phyloP scores from a whole-genome alignment of 1,140 invertebrate genomes.

The Sitobion miscanthi region DNA sequence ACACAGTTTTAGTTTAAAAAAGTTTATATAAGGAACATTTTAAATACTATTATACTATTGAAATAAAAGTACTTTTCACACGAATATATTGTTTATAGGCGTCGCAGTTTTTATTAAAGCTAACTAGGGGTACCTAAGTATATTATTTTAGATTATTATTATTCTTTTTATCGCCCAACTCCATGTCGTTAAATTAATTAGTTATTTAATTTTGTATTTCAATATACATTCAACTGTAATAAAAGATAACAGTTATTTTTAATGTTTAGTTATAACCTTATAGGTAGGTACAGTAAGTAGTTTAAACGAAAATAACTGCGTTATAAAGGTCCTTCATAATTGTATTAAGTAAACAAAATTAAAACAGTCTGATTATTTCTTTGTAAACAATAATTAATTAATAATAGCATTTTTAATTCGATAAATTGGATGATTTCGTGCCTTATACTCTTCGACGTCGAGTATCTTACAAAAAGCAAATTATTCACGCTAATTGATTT shows the following conservation, averaged over 20 bases:
- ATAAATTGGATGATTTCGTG: not conserved
- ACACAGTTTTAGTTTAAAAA: not conserved
- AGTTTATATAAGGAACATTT: not conserved
- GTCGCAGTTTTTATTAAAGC: not conserved
- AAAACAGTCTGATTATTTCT: constrained; percentile 10
- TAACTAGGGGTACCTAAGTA: not conserved
- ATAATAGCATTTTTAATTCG: not conserved
- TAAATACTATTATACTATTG: not conserved
- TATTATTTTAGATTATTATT: not conserved
- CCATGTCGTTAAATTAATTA: not conserved
- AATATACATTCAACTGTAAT: not conserved
- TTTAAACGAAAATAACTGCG: constrained; percentile 2
- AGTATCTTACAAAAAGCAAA: not conserved
- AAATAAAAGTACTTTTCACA: not conserved
- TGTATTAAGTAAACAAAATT: not conserved
- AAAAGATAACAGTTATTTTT: constrained; percentile 19
- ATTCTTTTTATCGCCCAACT: not conserved
- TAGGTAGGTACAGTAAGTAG: not conserved
- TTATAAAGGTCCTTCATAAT: not conserved
- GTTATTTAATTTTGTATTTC: not conserved
- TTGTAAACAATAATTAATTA: not conserved
- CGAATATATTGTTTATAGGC: not conserved
- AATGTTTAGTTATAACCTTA: not conserved
- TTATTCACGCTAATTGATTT: not conserved
- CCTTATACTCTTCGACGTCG: not conserved